phyloP scores from a whole-genome alignment of 2,113 vertebrate genomes.

The Thamnaconus septentrionalis region DNA sequence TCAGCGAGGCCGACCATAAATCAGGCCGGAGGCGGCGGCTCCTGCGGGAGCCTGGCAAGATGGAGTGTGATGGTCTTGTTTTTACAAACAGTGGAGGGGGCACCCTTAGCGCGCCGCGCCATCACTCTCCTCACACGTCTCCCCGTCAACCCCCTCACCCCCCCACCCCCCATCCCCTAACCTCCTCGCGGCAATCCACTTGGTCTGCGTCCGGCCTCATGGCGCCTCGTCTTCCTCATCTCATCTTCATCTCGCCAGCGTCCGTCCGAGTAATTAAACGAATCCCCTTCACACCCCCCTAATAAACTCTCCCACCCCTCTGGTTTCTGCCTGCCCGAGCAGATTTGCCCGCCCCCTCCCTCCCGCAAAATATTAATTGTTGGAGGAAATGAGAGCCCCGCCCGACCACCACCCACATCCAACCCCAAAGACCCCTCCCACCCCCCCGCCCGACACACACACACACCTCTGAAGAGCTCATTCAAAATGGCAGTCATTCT shows the following conservation, averaged over 20 bases:
- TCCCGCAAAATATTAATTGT: conserved; percentile 69
- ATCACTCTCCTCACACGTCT: conserved; percentile 67
- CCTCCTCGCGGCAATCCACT: conserved; percentile 62
- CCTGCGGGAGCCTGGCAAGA: conserved; percentile 76
- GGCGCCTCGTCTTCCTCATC: conserved; percentile 53
- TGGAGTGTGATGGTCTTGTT: conserved; percentile 84
- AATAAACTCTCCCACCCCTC: conserved; percentile 33
- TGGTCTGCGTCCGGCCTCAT: conserved; percentile 29
- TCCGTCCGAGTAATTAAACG: conserved; percentile 63
- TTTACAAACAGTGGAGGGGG: conserved; percentile 81
- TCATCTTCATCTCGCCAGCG: conserved; percentile 48
- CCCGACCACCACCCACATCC: not conserved
- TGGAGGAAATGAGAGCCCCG: conserved; percentile 54
- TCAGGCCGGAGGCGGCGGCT: conserved; percentile 75
- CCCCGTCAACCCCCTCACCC: conserved; percentile 55
- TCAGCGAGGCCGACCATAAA: conserved; percentile 76
- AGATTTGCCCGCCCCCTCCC: conserved; percentile 27
- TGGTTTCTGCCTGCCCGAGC: conserved; percentile 47
- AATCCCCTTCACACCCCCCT: conserved; percentile 28
- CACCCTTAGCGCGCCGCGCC: conserved; percentile 70
- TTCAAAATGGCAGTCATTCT: conserved; percentile 27
- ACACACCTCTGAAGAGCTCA: conserved; percentile 36
- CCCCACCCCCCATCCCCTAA: conserved; percentile 70
- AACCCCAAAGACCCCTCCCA: conserved; percentile 7
- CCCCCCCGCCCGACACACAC: too few relatives aligned